A percentile compares a stretch with the other conserved stretches of the same genome.
These are phyloP conservation scores for Pseudopodoces humilis DNA, from an alignment of 2,113 vertebrate genomes.

Conservation along the genomic window DNA sequence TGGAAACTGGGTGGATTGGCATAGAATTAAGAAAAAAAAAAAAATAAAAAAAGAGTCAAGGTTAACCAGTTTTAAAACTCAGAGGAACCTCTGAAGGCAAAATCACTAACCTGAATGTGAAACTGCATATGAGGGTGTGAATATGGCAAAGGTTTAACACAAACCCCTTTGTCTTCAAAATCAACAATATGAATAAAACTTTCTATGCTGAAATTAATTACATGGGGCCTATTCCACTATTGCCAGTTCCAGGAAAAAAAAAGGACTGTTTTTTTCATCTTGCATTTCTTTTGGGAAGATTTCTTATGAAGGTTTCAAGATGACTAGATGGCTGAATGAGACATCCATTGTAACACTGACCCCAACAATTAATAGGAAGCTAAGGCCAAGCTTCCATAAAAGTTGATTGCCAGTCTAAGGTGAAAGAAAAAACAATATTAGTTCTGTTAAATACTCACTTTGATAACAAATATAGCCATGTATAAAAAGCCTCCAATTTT, in stretches of 20 bases:
- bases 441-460: background rate
- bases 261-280: background rate
- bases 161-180: background rate
- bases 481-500: background rate
- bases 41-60: background rate
- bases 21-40: background rate
- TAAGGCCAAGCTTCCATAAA: background rate
- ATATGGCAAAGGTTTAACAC: background rate
- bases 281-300: background rate
- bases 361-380: background rate
- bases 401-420: background rate
- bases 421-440: background rate
- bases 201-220: background rate
- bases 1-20: background rate
- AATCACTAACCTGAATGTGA: background rate
- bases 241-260: background rate
- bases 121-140: background rate
- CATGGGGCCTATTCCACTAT: background rate
- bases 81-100: background rate
- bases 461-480: background rate
- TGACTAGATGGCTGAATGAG: background rate
- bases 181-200: background rate
- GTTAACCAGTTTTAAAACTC: background rate
- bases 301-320: slow-evolving; percentile 3
- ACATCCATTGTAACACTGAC: background rate